These are phyloP conservation scores for Galerucella nymphaeae DNA, from an alignment of 2,888 invertebrate genomes.

Conservation along the genomic window DNA sequence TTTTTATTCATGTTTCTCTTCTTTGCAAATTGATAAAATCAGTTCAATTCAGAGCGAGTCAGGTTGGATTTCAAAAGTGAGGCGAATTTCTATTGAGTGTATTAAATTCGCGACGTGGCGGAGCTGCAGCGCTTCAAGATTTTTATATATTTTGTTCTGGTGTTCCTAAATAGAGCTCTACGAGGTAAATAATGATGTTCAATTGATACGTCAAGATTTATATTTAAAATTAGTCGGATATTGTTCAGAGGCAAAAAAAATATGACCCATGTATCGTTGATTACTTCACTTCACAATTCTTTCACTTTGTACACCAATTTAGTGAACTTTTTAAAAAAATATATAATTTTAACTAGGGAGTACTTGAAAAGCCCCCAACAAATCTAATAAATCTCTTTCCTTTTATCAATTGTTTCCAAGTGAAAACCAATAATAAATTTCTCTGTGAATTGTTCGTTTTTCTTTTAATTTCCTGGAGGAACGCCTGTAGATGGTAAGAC, in stretches of 20 bases:
- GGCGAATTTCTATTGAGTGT: constrained; percentile 4
- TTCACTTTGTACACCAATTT: too few species aligned
- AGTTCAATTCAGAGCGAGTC: too few species aligned
- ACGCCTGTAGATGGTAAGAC: constrained; percentile 9
- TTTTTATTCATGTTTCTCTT: too few species aligned
- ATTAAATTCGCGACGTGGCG: background rate
- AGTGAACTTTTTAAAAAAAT: background rate
- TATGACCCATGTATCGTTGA: too few species aligned
- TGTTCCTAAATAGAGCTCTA: too few species aligned
- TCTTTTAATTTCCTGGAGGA: constrained; percentile 22
- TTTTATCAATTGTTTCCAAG: constrained; percentile 5
- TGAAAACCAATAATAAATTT: constrained; percentile 17
- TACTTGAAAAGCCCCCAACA: background rate
- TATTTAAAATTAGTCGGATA: too few species aligned
- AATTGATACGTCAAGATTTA: too few species aligned
- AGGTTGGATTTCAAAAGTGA: background rate
- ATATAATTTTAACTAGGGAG: background rate
- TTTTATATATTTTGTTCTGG: too few species aligned
- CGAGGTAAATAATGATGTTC: too few species aligned
- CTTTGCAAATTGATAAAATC: too few species aligned
- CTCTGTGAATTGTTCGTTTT: constrained; percentile 7
- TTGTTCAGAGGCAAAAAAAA: too few species aligned
- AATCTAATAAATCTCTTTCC: background rate
- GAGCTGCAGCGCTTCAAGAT: background rate
- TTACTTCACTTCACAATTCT: too few species aligned